These are phyloP conservation scores for Sclerurus mexicanus DNA, from an alignment of 2,113 vertebrate species.

Conservation along the genomic window DNA sequence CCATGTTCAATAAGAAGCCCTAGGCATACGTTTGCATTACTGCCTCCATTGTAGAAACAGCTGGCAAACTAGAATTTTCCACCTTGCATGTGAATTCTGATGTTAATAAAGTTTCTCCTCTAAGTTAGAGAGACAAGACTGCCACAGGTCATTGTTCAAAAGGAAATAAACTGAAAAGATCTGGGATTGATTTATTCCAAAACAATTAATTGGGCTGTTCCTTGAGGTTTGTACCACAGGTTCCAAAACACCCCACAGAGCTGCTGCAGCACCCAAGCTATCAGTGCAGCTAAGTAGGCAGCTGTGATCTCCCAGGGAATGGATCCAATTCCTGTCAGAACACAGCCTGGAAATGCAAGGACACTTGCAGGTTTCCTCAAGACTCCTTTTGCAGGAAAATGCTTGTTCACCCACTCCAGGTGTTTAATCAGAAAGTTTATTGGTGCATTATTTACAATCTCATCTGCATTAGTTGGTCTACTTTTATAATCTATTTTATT, in stretches of 20 bases:
- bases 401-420: not conserved
- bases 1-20: not conserved
- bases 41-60: not conserved
- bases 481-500: not conserved
- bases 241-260: not conserved
- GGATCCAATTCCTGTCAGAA: not conserved
- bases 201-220: not conserved
- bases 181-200: not conserved
- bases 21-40: not conserved
- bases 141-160: not conserved
- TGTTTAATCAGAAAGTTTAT: not conserved
- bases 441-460: not conserved
- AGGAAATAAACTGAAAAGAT: not conserved
- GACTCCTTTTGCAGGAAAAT: not conserved
- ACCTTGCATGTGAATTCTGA: not conserved
- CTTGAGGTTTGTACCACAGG: not conserved
- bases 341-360: not conserved
- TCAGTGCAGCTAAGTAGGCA: not conserved
- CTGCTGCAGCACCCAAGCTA: accelerated
- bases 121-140: not conserved
- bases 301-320: not conserved
- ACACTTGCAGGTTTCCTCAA: not conserved
- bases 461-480: not conserved
- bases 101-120: not conserved
- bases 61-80: not conserved